These are phyloP conservation scores for Sinella curviseta DNA, from an alignment of 1,140 invertebrate genomes.

Conservation along the genomic window DNA sequence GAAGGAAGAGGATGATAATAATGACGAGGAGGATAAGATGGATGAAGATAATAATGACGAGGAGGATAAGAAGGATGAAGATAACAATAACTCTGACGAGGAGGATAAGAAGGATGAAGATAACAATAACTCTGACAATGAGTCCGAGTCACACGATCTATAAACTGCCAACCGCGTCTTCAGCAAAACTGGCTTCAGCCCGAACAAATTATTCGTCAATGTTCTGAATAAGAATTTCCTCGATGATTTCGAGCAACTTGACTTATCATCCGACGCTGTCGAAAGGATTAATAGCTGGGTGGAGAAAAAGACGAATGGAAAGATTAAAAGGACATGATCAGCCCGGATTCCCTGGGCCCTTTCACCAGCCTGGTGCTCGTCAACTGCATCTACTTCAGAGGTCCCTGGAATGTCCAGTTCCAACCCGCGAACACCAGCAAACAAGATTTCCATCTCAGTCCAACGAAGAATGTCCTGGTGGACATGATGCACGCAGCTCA, in stretches of 20 bases:
- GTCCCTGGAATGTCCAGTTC: constrained; percentile 62
- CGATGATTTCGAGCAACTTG: background rate
- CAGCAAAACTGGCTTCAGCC: background rate
- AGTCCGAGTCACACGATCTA: too few species aligned
- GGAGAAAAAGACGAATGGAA: too few species aligned
- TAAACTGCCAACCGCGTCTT: background rate
- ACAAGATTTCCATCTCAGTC: constrained; percentile 58
- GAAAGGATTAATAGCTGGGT: too few species aligned
- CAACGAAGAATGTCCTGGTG: constrained; percentile 57
- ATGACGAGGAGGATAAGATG: too few species aligned
- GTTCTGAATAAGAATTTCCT: background rate
- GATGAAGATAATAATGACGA: too few species aligned
- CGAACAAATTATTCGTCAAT: background rate
- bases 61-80: too few species aligned
- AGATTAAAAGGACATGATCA: too few species aligned
- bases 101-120: too few species aligned
- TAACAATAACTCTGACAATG: too few species aligned
- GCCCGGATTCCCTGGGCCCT: constrained; percentile 30
- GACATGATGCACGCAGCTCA: constrained; percentile 67
- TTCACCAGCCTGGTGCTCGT: constrained; percentile 53
- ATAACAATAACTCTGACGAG: too few species aligned
- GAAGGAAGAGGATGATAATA: too few species aligned
- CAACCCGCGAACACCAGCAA: constrained; percentile 54
- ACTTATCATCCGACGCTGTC: too few species aligned
- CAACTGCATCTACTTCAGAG: constrained; percentile 61